Evolutionary conservation across 2,888 invertebrate species (phyloP), one percentile per base, ranked within the genome.

Genomic region (Mythimna lalbum): DNA sequence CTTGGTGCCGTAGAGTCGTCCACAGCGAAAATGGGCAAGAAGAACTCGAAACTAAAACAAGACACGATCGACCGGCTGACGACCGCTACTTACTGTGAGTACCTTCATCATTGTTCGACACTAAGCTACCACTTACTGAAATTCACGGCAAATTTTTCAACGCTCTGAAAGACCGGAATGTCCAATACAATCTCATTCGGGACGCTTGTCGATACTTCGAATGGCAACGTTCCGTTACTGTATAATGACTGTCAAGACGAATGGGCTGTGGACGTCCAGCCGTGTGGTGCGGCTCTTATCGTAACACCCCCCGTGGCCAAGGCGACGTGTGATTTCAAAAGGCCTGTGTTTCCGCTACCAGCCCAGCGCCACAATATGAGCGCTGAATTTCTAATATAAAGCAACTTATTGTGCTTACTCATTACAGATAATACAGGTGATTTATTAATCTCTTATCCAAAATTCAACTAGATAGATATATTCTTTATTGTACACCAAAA

Each of bases 31-130:
- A 99, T 99, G 99, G 99, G 99, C 90, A 99, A 99, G 97, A 98
- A 98, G 96, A 99, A 98, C 92, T 99, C 99, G 72, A 99, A 99
- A 96, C 97, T 99, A 95, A 99, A 98, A 97, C 98, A 98, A 94
- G 99, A 99, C 93, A 98, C 99, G 88, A 98, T 99, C 92, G 98
- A 98, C 94, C 97, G 98, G 87, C 97, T 99, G 86, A 99, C 98
- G 85, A 98, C 97, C 83, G 98, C 98, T 88, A 99, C 99, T 83
- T 99, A 99, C 96, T 99, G 99, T 99, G 95, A 98, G 98, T 95
- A 91, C 70, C 66, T 12, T 50, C 50, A 61, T 14, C 36, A 36
- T 17, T 19, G 6, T 33, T 27, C 19, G 33, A 59, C 67, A 62
- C 63, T 12, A 14, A n/a, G 33, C 14, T 4, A 33, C 27, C 14